Base-by-base conservation (phyloP, 2,888 invertebrate genomes). In the Parnassius orleans region DNA sequence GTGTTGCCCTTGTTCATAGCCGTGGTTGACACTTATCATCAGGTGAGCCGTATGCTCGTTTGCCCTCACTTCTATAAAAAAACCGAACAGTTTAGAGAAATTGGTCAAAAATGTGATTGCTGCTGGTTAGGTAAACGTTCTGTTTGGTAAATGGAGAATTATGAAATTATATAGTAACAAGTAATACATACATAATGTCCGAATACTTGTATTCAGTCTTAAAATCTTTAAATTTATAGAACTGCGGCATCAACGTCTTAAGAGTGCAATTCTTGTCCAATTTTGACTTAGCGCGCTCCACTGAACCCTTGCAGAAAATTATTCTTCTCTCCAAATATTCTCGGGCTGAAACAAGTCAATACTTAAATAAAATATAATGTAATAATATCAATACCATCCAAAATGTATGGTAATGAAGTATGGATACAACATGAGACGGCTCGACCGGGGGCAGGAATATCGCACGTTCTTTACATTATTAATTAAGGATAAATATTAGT, bases 351-450 rank as follows among this genome's bases (percentile, higher is more conserved):
- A 53, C 12, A 7, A 12, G 19, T 19, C n/a, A 52, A 52, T 15
- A 24, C 69, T 47, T 73, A 69, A 60, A 82, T 80, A 3, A 82
- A 64, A 0, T 80, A 81, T 0, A 80, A 78, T 54, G 80, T 81
- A 57, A 70, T 66, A 2, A 65, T 1, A 19, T 19, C 15, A 19
- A 19, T 19, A 19, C 15, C 15, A 19, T 19, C 15, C 15, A 19
- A 19, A 19, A 19, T 19, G 15, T 19, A 19, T 19, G 1, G 2
- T 33, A 10, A 80, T 71, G 3, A n/a, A 15, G 15, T 19, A 19
- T 19, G 15, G 15, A 19, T 19, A 19, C 15, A 19, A 19, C 15
- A 19, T 19, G 15, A 19, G 1, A 19, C 15, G 15, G 15, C 15
- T 19, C 15, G 15, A 19, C 1, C 15, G 15, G 15, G 15, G 15